phyloP scores from a whole-genome alignment of 2,797 vertebrate species.

The Miichthys miiuy region DNA sequence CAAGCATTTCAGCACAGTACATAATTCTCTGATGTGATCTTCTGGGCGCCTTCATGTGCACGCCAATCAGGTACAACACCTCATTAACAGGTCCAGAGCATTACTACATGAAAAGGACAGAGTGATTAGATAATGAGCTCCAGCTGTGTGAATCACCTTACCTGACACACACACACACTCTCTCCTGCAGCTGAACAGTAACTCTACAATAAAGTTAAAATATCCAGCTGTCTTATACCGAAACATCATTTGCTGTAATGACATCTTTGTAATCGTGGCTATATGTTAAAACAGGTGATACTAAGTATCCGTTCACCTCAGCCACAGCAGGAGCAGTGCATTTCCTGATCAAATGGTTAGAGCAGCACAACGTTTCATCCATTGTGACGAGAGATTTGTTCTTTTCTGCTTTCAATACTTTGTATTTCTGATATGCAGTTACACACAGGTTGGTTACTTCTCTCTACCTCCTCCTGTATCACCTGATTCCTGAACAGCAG shows the following conservation, averaged over 20 bases:
- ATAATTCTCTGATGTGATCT: too few species aligned
- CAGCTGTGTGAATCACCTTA: too few species aligned
- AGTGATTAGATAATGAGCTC: too few species aligned
- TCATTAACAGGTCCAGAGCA: too few species aligned
- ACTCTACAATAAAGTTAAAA: too few species aligned
- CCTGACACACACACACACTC: too few species aligned
- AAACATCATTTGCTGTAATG: background rate
- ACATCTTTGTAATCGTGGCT: constrained; percentile 5
- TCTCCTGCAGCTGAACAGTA: too few species aligned
- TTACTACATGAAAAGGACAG: too few species aligned
- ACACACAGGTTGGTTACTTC: background rate
- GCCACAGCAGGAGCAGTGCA: background rate
- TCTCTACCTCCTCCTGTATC: background rate
- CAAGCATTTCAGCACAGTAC: too few species aligned
- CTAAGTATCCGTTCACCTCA: background rate
- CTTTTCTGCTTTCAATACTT: constrained; percentile 4
- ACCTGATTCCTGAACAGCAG: constrained; percentile 7
- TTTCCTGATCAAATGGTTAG: constrained; percentile 7
- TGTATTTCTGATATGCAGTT: constrained; percentile 4
- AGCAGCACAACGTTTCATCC: constrained; percentile 34
- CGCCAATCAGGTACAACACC: too few species aligned
- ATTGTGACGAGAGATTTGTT: background rate
- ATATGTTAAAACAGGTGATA: background rate
- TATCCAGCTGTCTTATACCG: background rate
- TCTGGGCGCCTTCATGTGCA: too few species aligned